Base-by-base conservation (phyloP, 2,888 invertebrate species). In the Drosophila birchii region DNA sequence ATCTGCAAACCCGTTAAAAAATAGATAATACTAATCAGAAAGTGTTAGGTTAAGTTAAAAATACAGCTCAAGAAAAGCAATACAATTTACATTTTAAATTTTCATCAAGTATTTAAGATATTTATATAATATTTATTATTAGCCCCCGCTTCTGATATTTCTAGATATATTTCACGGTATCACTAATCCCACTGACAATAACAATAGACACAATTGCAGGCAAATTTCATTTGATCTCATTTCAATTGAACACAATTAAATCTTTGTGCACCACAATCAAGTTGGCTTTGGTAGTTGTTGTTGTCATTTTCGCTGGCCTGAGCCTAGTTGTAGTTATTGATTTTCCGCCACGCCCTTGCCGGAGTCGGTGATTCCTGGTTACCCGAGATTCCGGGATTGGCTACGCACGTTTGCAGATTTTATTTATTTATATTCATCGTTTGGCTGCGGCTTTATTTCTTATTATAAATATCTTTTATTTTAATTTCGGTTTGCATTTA, bases 191-290 rank as follows among this genome's bases (percentile, higher is more conserved):
- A 12, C 44, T 26, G 36, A 23, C 39, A 12, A 7, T 36, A 60
- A 60, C 60, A 68, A 73, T 58, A 44, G 23, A 57, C 72, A 59
- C 63, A 55, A 78, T 73, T 78, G 70, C 64, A 61, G 36, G 53
- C 57, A 72, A 76, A 75, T 78, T 78, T 60, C 36, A 69, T 83
- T 88, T 75, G 57, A 78, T 81, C 86, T 75, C 57, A 76, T 81
- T 83, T 76, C 58, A 76, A 78, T 82, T 74, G 78, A 82, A 61
- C 75, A 75, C 75, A 88, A 86, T 89, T 89, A 83, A 85, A 85
- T 86, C 76, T 88, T 80, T 86, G 75, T 73, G 51, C 60, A 62
- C 69, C 76, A 55, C 73, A 85, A 63, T 68, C 59, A 71, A 85
- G 61, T 61, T 71, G 58, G 51, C 62, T 81, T 75, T 69, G 36